Evolutionary conservation across 2,797 vertebrate genomes (phyloP), one percentile per base, ranked within the genome.

Genomic region (Craterocephalus amniculus): DNA sequence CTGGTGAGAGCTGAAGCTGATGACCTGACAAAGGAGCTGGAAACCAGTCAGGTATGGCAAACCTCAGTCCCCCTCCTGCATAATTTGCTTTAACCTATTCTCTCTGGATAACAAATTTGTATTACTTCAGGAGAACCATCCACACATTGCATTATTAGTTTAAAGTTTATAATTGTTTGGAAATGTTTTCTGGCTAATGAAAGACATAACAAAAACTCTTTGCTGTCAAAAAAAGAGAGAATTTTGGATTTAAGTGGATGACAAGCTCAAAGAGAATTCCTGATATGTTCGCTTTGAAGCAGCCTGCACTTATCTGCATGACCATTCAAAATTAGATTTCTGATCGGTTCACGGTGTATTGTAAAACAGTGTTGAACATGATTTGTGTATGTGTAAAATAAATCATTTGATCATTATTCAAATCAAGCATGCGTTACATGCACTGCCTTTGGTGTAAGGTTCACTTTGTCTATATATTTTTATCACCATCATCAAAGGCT

Each of bases 21-120:
- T 71, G 76, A 89, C 55, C 73, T 74, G 83, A 88, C 59, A 6
- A 80, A 74, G 78, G 65, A 83, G 31, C 32, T 35, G 56, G 68
- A 67, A 66, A 59, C 69, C 72, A 79, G 18, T 68, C 70, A 88
- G 92, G 93, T 93, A 92, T 29, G 79, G 71, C 18, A 29, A 26
- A 55, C 6, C 40, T 67, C 4, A 34, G 35, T 34, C 20, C 7
- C 9, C 7, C 14, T 34, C 11, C n/a, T 54, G 1, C 2, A n/a
- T 45, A n/a, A 27, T 67, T n/a, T 60, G 4, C 6, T 75, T 72
- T 59, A 51, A 38, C 49, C 35, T 48, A 38, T 12, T 26, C 24
- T 59, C 20, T 26, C 8, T 36, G 24, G 13, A 32, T 31, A 38
- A 52, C 18, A 31, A 31, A 49, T 48, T 36, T 7, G 22, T 59